Percentiles rank a stretch among this genome's conserved stretches.
phyloP scores from a whole-genome alignment of 2,113 vertebrate species.

The Nymphicus hollandicus region DNA sequence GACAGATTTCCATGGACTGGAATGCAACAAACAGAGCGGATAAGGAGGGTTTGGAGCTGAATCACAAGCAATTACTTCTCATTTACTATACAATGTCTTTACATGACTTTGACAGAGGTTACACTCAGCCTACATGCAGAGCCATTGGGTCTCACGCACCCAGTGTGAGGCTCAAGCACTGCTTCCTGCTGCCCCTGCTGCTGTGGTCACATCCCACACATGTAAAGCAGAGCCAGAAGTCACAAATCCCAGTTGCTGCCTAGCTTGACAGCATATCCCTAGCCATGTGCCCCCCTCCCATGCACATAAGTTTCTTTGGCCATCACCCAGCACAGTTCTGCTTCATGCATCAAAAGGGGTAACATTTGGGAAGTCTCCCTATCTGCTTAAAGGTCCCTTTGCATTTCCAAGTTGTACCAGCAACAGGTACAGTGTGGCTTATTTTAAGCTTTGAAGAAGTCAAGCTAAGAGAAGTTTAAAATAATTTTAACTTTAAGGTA shows the following conservation, averaged over 20 bases:
- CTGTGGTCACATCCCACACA: fast-evolving
- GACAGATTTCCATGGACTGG: not conserved
- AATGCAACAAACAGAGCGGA: not conserved
- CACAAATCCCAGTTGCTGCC: not conserved
- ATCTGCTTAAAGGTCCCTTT: not conserved
- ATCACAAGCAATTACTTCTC: not conserved
- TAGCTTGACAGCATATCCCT: not conserved
- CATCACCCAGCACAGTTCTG: not conserved
- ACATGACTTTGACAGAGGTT: not conserved
- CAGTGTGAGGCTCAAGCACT: fast-evolving
- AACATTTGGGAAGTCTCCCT: not conserved
- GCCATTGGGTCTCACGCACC: not conserved
- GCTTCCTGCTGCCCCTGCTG: not conserved
- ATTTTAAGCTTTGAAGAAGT: not conserved
- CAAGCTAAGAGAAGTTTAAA: not conserved
- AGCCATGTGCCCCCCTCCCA: not conserved
- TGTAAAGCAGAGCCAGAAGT: not conserved
- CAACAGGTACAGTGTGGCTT: not conserved
- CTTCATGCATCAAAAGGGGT: not conserved
- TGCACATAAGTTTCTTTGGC: not conserved
- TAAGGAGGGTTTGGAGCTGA: not conserved
- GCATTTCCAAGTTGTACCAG: not conserved
- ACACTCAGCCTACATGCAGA: not conserved
- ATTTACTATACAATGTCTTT: not conserved
- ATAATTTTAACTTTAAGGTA: not conserved